These are phyloP conservation scores for Litocranius walleri DNA, from an alignment of 2,113 vertebrate species.

Conservation along the genomic window DNA sequence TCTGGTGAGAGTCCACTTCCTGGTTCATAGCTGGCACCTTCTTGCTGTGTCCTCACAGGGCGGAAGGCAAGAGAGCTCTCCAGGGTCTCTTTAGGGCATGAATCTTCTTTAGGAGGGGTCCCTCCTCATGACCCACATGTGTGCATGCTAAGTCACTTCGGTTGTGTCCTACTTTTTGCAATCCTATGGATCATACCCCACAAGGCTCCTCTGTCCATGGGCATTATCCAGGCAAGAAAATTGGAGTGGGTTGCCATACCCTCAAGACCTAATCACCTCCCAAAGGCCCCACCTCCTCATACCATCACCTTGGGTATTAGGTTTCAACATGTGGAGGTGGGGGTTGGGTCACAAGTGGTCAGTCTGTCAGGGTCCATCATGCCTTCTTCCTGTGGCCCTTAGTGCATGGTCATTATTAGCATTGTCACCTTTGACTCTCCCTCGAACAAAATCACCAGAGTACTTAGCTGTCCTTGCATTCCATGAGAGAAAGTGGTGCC, in stretches of 20 bases:
- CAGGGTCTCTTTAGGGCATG: background rate
- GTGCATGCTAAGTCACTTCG: background rate
- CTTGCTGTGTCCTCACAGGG: background rate
- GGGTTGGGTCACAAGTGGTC: background rate
- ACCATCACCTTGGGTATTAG: background rate
- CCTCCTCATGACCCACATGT: background rate
- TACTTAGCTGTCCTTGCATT: background rate
- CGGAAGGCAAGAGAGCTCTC: background rate
- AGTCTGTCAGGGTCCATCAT: background rate
- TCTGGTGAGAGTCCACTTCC: background rate
- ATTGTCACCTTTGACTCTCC: background rate
- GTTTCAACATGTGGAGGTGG: background rate
- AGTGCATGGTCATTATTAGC: background rate
- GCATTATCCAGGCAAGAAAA: background rate
- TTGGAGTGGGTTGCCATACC: background rate
- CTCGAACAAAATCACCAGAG: background rate
- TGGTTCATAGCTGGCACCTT: background rate
- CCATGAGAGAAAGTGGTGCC: background rate
- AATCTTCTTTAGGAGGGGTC: background rate
- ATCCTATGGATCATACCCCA: background rate
- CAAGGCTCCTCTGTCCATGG: background rate
- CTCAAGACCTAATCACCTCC: background rate
- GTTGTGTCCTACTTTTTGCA: background rate
- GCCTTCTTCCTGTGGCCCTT: background rate
- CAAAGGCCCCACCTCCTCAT: background rate